phyloP scores from a whole-genome alignment of 2,113 vertebrate species.

The Oryzias celebensis region DNA sequence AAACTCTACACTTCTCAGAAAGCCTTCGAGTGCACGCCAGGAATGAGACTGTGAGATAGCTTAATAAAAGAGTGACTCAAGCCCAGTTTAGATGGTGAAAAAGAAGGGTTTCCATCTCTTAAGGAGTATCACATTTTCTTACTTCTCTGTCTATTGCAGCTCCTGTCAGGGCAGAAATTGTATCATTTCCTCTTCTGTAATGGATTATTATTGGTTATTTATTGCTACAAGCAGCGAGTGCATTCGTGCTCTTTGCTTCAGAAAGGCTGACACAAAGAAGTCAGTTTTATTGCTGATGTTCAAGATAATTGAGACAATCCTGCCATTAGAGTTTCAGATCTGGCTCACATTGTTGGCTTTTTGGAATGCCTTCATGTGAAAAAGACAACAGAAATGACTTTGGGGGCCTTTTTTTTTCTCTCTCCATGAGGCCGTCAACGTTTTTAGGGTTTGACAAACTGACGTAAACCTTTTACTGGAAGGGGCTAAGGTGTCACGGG shows the following conservation, averaged over 20 bases:
- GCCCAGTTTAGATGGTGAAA: conserved; percentile 7
- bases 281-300: conserved; percentile 9
- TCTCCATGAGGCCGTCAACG: background rate
- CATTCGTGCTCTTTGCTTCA: conserved; percentile 1
- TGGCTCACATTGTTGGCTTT: background rate
- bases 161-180: conserved; percentile 22
- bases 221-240: conserved; percentile 9
- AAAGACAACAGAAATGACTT: background rate
- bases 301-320: conserved; percentile 8
- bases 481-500: conserved; percentile 8
- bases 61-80: conserved; percentile 17
- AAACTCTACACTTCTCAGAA: conserved; percentile 25
- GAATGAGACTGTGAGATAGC: background rate
- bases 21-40: conserved; percentile 15
- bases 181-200: conserved; percentile 20
- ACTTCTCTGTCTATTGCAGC: conserved; percentile 1
- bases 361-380: conserved; percentile 1
- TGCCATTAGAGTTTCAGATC: conserved; percentile 4
- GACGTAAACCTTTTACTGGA: background rate
- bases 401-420: background rate
- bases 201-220: conserved; percentile 23
- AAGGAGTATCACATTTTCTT: background rate
- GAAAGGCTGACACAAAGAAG: background rate
- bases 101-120: conserved; percentile 8
- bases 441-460: background rate